These are phyloP conservation scores for Ellobius talpinus DNA, from an alignment of 2,113 vertebrate species.

Conservation along the genomic window DNA sequence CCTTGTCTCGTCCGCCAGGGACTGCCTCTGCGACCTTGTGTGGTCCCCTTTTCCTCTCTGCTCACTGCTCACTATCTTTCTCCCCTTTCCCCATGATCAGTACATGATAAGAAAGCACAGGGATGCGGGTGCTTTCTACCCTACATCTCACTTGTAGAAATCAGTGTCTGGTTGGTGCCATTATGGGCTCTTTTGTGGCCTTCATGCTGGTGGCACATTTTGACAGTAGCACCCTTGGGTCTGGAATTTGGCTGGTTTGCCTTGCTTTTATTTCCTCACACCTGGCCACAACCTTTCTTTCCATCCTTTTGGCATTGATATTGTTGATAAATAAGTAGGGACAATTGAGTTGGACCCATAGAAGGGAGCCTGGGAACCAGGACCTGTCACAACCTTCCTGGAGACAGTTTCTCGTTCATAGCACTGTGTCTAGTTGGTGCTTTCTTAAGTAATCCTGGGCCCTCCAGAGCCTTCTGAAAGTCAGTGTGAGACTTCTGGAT, in stretches of 20 bases:
- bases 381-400: not conserved
- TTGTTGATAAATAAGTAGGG: constrained; percentile 36
- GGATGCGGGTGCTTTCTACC: not conserved
- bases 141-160: not conserved
- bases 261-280: constrained; percentile 51
- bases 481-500: not conserved
- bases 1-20: not conserved
- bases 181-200: not conserved
- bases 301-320: not conserved
- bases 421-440: not conserved
- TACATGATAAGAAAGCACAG: too few relatives aligned
- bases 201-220: not conserved
- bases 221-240: not conserved
- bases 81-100: not conserved
- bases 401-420: not conserved
- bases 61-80: not conserved
- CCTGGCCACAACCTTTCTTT: not conserved
- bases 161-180: not conserved
- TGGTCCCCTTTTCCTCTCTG: not conserved
- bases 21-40: not conserved
- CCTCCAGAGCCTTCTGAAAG: not conserved
- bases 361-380: not conserved
- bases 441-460: not conserved
- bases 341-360: constrained; percentile 6
- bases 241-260: not conserved